A percentile compares a stretch with the other conserved stretches of the same genome.
These are phyloP conservation scores for Thinocorus orbignyianus DNA, from an alignment of 2,113 vertebrate species.

Conservation along the genomic window DNA sequence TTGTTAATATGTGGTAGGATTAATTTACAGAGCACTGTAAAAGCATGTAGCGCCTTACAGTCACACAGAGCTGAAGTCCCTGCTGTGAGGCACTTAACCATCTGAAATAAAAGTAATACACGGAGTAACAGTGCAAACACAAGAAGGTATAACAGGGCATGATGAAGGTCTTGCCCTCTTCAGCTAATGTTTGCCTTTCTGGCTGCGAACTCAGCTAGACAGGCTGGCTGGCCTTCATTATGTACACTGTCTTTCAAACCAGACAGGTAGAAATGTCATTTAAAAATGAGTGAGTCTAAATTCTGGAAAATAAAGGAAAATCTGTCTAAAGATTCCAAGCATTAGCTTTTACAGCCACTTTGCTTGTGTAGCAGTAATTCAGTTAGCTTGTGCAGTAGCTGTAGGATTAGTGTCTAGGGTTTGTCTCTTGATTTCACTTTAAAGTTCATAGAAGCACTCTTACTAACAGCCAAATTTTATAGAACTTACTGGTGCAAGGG, in stretches of 20 bases:
- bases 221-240: not conserved
- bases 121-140: conserved; percentile 12
- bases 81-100: not conserved
- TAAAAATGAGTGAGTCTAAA: not conserved
- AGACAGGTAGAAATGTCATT: not conserved
- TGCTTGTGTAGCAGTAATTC: not conserved
- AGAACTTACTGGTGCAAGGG: not conserved
- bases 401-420: not conserved
- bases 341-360: not conserved
- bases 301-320: not conserved
- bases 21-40: not conserved
- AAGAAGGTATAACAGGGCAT: rapidly evolving
- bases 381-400: not conserved
- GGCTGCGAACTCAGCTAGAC: not conserved
- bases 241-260: not conserved
- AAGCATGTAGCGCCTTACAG: not conserved
- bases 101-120: not conserved
- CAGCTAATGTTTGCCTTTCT: conserved; percentile 1
- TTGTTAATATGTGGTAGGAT: not conserved
- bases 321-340: not conserved
- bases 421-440: not conserved
- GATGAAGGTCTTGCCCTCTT: not conserved
- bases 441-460: not conserved
- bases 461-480: not conserved
- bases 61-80: not conserved